Conservation (phyloP, 2,888 invertebrate genomes). For the Drosophila anomalipes region DNA sequence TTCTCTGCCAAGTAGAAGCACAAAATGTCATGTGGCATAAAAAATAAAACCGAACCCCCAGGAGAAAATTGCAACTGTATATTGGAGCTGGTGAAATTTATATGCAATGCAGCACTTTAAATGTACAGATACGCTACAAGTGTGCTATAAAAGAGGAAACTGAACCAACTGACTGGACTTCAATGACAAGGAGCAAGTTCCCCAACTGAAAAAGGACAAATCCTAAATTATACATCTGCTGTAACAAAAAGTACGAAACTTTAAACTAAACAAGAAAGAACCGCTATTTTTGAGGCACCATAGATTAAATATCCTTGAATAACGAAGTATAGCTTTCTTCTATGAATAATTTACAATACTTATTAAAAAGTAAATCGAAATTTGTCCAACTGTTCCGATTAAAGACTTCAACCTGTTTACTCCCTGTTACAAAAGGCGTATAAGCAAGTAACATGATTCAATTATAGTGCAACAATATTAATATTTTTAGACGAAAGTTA, state of each 20-base stretch:
- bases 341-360: not conserved
- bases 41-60: not conserved
- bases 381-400: not conserved
- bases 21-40: slow-evolving; percentile 38
- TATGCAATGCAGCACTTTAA: not conserved
- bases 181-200: not conserved
- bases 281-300: not conserved
- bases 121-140: not conserved
- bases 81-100: slow-evolving; percentile 39
- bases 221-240: not conserved
- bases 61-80: slow-evolving; percentile 22
- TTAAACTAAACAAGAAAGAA: not conserved
- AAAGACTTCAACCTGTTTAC: not conserved
- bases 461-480: not conserved
- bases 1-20: slow-evolving; percentile 21
- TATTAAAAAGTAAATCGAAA: not conserved
- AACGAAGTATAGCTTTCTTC: not conserved
- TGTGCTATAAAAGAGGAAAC: not conserved
- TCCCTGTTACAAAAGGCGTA: not conserved
- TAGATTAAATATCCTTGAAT: not conserved
- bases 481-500: slow-evolving; percentile 7
- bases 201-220: not conserved
- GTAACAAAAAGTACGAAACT: not conserved
- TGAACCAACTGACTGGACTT: not conserved
- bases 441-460: not conserved